These are phyloP conservation scores for Ranitomeya variabilis DNA, from an alignment of 2,113 vertebrate species.

Conservation along the genomic window DNA sequence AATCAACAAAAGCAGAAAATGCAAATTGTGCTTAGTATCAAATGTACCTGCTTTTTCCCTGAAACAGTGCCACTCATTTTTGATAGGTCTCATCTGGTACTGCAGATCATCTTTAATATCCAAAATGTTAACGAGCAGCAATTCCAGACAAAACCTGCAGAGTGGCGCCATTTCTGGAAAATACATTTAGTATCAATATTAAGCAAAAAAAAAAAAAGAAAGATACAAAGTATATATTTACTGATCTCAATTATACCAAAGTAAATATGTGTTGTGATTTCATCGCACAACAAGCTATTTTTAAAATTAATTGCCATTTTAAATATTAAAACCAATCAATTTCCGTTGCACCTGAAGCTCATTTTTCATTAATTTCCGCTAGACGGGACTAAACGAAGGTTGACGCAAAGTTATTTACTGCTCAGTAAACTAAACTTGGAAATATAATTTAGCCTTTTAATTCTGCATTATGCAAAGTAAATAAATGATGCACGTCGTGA, in stretches of 20 bases:
- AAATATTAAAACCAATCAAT: constrained; percentile 40
- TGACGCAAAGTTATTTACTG: constrained; percentile 46
- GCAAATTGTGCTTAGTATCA: too few species aligned
- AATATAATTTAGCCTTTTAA: constrained; percentile 50
- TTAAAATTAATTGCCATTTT: constrained; percentile 14
- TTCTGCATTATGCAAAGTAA: constrained; percentile 46
- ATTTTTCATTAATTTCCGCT: constrained; percentile 40
- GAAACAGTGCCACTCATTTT: background rate
- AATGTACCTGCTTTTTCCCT: background rate
- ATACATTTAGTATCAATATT: background rate
- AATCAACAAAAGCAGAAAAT: too few species aligned
- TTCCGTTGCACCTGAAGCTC: constrained; percentile 38
- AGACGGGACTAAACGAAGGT: background rate
- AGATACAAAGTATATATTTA: background rate
- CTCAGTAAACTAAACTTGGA: constrained; percentile 47
- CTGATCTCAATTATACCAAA: background rate
- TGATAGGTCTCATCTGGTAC: background rate
- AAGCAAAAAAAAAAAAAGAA: background rate
- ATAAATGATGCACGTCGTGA: constrained; percentile 15
- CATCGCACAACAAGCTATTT: constrained; percentile 1
- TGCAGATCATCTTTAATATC: background rate
- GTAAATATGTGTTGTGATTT: background rate
- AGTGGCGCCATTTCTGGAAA: background rate
- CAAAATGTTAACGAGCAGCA: background rate
- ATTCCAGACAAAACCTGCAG: background rate